Base-by-base conservation (phyloP, 1,140 invertebrate genomes). In the Calliphora vicina region DNA sequence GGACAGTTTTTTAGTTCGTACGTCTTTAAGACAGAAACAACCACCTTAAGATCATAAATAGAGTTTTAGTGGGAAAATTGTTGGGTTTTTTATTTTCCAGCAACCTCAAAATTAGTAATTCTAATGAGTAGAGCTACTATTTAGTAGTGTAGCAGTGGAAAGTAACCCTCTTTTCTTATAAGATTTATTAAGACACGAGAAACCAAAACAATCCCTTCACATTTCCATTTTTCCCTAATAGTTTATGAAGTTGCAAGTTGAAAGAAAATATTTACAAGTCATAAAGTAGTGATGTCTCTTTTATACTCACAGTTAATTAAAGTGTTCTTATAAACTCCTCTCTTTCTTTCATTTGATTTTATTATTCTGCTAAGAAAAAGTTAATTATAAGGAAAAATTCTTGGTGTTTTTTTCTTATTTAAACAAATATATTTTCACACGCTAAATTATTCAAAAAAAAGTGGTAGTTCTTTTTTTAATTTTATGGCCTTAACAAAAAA, bases 31-130 rank as follows among this genome's bases (percentile, higher is more conserved):
- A 78, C 72, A 23, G 2, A 78, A 78, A 13, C 74, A 78, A 78
- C 74, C 74, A 43, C n/a, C 20, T 20, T 23, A 20, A 78, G 35
- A 45, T 43, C 72, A 74, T 29, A 35, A 74, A 74, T n/a, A 29
- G 8, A 20, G 35, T n/a, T 42, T 78, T 43, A 43, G 74, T 78
- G 74, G 74, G 74, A 78, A 78, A 78, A 43, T 25, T 20, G 42
- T 76, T 50, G 0, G 12, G 9, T 23, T 43, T 13, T 45, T 6
- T n/a, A 35, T 35, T 23, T 1, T 15, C 12, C n/a, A 15, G 29
- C 20, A 29, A 67, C 61, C 35, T 76, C 73, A 76, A 78, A 78
- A 78, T 78, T 78, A 78, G 74, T 43, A 78, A 23, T 78, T 78
- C 74, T 78, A 78, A 78, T 78, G 42, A 78, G 74, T 23, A 5